Evolutionary conservation across 2,797 vertebrate genomes (phyloP).

Genomic region (Lithobates sylvaticus): DNA sequence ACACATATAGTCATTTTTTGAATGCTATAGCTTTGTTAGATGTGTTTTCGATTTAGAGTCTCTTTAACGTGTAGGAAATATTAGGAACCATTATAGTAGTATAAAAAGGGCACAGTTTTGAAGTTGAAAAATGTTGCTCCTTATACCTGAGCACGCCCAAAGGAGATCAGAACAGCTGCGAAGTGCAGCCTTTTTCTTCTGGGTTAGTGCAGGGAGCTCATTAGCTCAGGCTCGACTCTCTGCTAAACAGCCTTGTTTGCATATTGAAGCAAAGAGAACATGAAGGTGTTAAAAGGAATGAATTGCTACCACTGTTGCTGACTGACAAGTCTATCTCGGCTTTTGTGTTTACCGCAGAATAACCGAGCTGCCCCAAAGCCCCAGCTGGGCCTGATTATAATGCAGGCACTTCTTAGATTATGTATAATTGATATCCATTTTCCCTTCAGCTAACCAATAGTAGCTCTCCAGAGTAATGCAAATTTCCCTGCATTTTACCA

Average conservation of each 20-base stretch:
- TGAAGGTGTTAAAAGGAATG: conserved; percentile 85
- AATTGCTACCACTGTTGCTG: conserved; percentile 81
- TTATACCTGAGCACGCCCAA: conserved; percentile 91
- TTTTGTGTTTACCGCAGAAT: conserved; percentile 85
- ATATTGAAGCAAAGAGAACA: conserved; percentile 91
- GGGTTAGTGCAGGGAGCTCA: conserved; percentile 91
- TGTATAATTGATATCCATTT: conserved; percentile 86
- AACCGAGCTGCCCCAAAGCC: conserved; percentile 83
- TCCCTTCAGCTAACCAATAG: conserved; percentile 85
- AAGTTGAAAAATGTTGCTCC: conserved; percentile 76
- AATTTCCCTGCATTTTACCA: conserved; percentile 76
- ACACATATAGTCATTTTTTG: neutral
- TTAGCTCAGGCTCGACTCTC: conserved; percentile 86
- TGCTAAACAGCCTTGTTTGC: conserved; percentile 93
- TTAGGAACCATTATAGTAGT: neutral
- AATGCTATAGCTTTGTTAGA: neutral
- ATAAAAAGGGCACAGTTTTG: conserved; percentile 68
- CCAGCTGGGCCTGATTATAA: conserved; percentile 84
- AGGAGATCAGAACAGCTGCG: conserved; percentile 86
- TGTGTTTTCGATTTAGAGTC: neutral
- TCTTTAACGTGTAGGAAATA: neutral
- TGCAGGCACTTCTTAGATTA: conserved; percentile 82
- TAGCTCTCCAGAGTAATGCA: conserved; percentile 82
- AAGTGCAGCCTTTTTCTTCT: conserved; percentile 83
- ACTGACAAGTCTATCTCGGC: conserved; percentile 89